Evolutionary conservation across 2,888 invertebrate species (phyloP).

Genomic region (Choreutis nemorana): DNA sequence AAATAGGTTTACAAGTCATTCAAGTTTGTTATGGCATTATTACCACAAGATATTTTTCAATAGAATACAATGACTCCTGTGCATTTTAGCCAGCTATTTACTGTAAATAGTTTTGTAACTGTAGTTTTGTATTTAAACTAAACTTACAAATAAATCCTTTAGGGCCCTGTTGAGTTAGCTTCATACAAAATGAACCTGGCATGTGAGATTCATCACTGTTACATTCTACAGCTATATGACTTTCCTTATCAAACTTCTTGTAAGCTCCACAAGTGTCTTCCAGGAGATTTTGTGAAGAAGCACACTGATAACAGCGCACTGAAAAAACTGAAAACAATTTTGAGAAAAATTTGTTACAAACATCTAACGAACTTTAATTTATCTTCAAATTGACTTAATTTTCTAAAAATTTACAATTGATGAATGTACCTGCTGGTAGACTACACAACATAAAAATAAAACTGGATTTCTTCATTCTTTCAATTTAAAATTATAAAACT

Average conservation of each 20-base stretch:
- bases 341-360: slow-evolving; percentile 11
- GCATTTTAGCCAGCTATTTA: too few relatives aligned
- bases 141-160: slow-evolving; percentile 93
- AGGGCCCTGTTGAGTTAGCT: slow-evolving; percentile 92
- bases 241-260: slow-evolving; percentile 80
- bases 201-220: slow-evolving; percentile 92
- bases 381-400: neutral
- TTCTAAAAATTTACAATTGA: neutral
- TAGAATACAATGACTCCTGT: too few relatives aligned
- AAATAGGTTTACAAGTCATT: neutral
- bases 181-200: slow-evolving; percentile 97
- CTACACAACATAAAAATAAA: slow-evolving; percentile 13
- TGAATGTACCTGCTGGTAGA: slow-evolving; percentile 18
- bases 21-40: too few relatives aligned
- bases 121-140: slow-evolving; percentile 2
- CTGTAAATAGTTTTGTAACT: too few relatives aligned
- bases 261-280: slow-evolving; percentile 94
- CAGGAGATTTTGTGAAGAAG: slow-evolving; percentile 79
- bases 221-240: slow-evolving; percentile 92
- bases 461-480: slow-evolving; percentile 11
- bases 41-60: too few relatives aligned
- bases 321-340: slow-evolving; percentile 61
- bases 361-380: slow-evolving; percentile 2
- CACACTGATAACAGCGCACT: slow-evolving; percentile 94
- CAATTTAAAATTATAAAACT: slow-evolving; percentile 5